A percentile compares a stretch with the other conserved stretches of the same genome.
Evolutionary conservation across 1,140 invertebrate species (phyloP).

Genomic region (Drosophila busckii): DNA sequence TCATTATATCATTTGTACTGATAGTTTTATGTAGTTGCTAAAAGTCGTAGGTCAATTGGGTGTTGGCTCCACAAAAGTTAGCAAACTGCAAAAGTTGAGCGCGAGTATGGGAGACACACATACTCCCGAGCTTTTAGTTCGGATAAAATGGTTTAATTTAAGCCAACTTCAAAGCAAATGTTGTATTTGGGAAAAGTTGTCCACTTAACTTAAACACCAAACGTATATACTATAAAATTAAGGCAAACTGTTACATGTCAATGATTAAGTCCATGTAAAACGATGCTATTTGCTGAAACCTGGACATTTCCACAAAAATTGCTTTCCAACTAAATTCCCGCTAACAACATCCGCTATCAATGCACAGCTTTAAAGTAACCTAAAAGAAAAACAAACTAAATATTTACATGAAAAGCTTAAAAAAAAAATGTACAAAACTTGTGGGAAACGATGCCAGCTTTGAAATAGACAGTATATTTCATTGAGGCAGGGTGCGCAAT

Average conservation of each 20-base stretch:
- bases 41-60: constrained; percentile 29
- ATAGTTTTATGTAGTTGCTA: constrained; percentile 17
- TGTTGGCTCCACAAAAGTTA: constrained; percentile 26
- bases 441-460: constrained; percentile 26
- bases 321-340: constrained; percentile 40
- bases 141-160: too few species aligned
- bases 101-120: constrained; percentile 10
- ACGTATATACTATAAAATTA: too few species aligned
- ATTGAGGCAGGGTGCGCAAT: constrained; percentile 21
- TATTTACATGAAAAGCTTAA: constrained; percentile 24
- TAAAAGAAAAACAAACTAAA: constrained; percentile 19
- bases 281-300: too few species aligned
- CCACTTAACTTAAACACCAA: too few species aligned
- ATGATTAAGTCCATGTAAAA: too few species aligned
- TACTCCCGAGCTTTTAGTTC: too few species aligned
- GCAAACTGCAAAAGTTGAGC: constrained; percentile 25
- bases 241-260: too few species aligned
- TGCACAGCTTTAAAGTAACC: too few species aligned
- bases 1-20: constrained; percentile 47
- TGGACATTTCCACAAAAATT: too few species aligned
- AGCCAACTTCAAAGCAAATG: too few species aligned
- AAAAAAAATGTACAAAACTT: constrained; percentile 37
- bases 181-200: too few species aligned
- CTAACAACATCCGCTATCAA: constrained; percentile 43
- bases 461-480: constrained; percentile 58